Percentiles rank a stretch among this genome's conserved stretches.
Evolutionary conservation across 2,888 invertebrate species (phyloP).

Genomic region (Andrena marginata): DNA sequence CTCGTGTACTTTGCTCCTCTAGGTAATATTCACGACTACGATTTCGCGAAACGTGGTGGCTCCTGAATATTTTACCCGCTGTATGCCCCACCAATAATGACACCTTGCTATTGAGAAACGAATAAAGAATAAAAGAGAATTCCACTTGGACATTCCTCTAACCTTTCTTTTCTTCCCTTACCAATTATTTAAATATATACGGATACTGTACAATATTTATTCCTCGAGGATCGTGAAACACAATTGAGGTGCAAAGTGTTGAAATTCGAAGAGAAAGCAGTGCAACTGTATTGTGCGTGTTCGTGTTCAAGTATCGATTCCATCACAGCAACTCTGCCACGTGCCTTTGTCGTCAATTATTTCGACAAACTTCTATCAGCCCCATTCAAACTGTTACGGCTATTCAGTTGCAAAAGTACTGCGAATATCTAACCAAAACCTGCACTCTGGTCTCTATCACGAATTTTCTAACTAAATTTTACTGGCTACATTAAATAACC

Average conservation of each 20-base stretch:
- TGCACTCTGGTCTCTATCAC: neutral
- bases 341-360: neutral
- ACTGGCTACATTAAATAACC: no score
- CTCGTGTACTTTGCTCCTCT: neutral
- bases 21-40: neutral
- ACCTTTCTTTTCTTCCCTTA: neutral
- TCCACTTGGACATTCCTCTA: neutral
- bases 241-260: conserved; percentile 9
- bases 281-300: neutral
- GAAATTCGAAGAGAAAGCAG: conserved; percentile 9
- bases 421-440: neutral
- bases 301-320: conserved; percentile 24
- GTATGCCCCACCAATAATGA: neutral
- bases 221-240: conserved; percentile 2
- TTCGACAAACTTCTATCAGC: conserved; percentile 3
- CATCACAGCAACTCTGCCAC: conserved; percentile 26
- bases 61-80: neutral
- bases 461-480: neutral
- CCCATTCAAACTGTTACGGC: neutral
- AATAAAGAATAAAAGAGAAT: neutral
- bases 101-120: neutral
- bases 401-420: neutral
- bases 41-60: neutral
- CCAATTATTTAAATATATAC: neutral
- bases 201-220: neutral